These are phyloP conservation scores for Micropoecilia bifurca DNA, from an alignment of 2,797 vertebrate species.

Conservation along the genomic window DNA sequence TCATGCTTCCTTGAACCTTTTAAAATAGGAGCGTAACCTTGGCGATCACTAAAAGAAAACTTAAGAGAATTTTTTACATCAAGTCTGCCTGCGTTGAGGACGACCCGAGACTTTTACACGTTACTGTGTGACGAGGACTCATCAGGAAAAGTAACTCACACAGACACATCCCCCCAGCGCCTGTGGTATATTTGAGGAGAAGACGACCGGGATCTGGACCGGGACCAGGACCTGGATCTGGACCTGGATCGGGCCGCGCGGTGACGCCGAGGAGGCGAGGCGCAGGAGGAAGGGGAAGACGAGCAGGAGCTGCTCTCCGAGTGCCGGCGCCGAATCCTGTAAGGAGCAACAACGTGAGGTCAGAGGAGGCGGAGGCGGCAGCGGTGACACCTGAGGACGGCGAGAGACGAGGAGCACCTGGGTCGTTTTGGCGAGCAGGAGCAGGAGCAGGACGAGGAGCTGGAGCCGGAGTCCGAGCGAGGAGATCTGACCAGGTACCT, in stretches of 20 bases:
- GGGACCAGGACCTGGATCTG: slow-evolving; percentile 55
- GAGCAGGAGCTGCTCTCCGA: slow-evolving; percentile 80
- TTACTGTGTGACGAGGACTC: background rate
- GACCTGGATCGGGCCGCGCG: slow-evolving; percentile 70
- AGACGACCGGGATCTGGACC: slow-evolving; percentile 68
- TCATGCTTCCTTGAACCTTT: background rate
- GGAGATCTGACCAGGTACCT: slow-evolving; percentile 82
- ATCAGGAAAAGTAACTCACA: slow-evolving; percentile 66
- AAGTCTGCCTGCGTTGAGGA: background rate
- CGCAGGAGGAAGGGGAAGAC: slow-evolving; percentile 80
- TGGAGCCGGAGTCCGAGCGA: slow-evolving; percentile 77
- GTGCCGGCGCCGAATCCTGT: slow-evolving; percentile 75
- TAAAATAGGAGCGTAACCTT: background rate
- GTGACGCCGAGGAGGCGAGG: slow-evolving; percentile 70
- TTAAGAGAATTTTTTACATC: background rate
- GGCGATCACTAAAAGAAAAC: background rate
- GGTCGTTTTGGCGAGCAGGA: slow-evolving; percentile 88
- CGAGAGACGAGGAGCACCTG: slow-evolving; percentile 75
- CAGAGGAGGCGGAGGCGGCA: no score
- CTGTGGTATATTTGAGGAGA: slow-evolving; percentile 47
- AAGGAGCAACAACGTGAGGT: background rate
- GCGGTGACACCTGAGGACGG: accelerated
- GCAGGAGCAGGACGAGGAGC: slow-evolving; percentile 76
- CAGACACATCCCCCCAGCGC: slow-evolving; percentile 76
- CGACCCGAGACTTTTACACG: background rate